These are phyloP conservation scores for Embiotoca jacksoni DNA, from an alignment of 2,113 vertebrate genomes.

Conservation along the genomic window DNA sequence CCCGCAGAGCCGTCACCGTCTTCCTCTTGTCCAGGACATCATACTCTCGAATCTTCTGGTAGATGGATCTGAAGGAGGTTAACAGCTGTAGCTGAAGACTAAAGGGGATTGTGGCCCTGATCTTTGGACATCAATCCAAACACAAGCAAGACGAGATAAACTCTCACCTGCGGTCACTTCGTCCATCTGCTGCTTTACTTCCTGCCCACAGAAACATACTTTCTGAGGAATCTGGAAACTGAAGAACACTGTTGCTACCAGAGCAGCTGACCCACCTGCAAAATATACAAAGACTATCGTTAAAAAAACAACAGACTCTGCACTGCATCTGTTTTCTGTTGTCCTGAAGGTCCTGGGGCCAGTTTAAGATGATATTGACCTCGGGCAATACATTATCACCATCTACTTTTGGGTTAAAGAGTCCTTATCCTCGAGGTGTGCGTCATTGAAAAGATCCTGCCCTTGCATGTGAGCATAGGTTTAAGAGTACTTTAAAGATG, in stretches of 20 bases:
- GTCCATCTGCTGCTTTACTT: conserved; percentile 85
- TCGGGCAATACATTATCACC: too few relatives aligned
- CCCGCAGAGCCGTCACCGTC: conserved; percentile 94
- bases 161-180: conserved; percentile 88
- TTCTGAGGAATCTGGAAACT: conserved; percentile 72
- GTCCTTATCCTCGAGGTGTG: too few relatives aligned
- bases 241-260: conserved; percentile 65
- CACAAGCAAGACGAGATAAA: neutral
- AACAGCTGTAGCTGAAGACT: neutral
- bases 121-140: neutral
- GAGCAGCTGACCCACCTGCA: conserved; percentile 85
- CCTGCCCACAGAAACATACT: conserved; percentile 95
- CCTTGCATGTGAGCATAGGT: too few relatives aligned
- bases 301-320: neutral
- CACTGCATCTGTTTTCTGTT: neutral
- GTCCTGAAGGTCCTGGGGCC: neutral
- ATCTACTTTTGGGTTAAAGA: too few relatives aligned
- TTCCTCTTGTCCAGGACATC: conserved; percentile 95
- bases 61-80: conserved; percentile 87
- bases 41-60: conserved; percentile 93
- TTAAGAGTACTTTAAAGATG: too few relatives aligned
- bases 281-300: conserved; percentile 58
- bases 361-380: too few relatives aligned
- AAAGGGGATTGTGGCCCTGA: neutral
- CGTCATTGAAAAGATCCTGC: too few relatives aligned